Conservation (phyloP, 1,140 invertebrate genomes). For the Paraescarpia echinospica region DNA sequence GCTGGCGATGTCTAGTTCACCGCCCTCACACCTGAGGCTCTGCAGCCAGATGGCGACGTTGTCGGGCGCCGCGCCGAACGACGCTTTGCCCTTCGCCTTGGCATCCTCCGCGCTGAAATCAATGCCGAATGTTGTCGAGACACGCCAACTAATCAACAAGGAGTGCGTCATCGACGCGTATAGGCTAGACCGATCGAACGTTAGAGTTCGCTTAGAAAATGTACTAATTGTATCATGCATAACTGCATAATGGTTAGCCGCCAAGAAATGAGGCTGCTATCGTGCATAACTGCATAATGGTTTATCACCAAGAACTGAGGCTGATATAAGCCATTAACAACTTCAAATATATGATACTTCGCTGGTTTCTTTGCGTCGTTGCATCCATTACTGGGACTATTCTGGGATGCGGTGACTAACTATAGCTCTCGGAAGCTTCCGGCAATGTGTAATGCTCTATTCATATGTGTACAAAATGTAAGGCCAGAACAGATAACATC, state of each 20-base stretch:
- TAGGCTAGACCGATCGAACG: not conserved
- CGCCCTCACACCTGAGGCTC: conserved; percentile 9
- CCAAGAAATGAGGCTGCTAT: not conserved
- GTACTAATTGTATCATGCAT: not conserved
- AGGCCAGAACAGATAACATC: too few relatives aligned
- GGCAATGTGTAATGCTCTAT: too few relatives aligned
- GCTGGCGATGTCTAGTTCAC: conserved; percentile 11
- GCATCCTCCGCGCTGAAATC: conserved; percentile 12
- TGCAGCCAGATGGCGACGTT: conserved; percentile 19
- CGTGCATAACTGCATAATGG: not conserved
- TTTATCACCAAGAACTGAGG: not conserved
- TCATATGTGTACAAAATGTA: too few relatives aligned
- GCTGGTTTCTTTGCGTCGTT: not conserved
- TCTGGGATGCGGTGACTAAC: too few relatives aligned
- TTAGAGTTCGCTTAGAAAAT: not conserved
- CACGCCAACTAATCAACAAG: not conserved
- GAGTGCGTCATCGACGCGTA: not conserved
- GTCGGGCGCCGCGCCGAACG: conserved; percentile 14
- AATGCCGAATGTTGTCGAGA: not conserved
- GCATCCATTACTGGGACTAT: too few relatives aligned
- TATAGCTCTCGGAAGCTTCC: too few relatives aligned
- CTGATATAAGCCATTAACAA: not conserved
- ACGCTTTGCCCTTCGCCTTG: not conserved
- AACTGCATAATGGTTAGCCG: not conserved
- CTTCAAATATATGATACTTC: not conserved